Conservation (phyloP, 2,888 invertebrate species). For the Dorcus hopei region DNA sequence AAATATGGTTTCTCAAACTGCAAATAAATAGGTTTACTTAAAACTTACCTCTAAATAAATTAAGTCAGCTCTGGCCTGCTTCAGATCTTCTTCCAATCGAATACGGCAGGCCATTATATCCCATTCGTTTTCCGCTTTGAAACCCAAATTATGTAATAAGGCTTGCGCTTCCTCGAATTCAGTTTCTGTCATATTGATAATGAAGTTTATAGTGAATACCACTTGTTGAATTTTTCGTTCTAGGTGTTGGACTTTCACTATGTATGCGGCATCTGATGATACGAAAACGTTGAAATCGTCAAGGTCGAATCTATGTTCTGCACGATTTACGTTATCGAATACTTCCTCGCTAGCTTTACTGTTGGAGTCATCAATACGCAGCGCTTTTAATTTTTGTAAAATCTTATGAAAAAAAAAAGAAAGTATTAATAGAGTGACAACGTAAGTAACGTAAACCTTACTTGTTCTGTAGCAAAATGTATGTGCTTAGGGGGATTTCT, state of each 20-base stretch:
- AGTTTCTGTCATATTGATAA: background rate
- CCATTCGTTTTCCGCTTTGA: background rate
- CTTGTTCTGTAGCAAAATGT: slow-evolving; percentile 15
- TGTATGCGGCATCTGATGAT: background rate
- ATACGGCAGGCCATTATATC: background rate
- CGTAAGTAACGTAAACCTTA: background rate
- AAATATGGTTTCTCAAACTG: background rate
- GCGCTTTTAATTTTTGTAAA: too few species aligned
- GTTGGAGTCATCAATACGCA: background rate
- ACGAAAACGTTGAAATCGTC: background rate
- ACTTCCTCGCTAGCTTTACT: background rate
- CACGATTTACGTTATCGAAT: background rate
- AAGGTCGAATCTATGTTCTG: background rate
- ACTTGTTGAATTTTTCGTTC: background rate
- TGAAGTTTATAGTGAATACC: background rate
- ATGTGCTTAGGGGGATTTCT: too few species aligned
- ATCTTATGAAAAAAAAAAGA: too few species aligned
- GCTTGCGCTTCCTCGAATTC: background rate
- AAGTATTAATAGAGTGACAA: too few species aligned
- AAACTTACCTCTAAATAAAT: too few species aligned
- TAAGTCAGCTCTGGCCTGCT: background rate
- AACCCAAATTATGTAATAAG: too few species aligned
- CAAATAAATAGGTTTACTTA: too few species aligned
- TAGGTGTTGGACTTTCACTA: background rate
- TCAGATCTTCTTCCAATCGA: background rate